Evolutionary conservation across 2,888 invertebrate genomes (phyloP), one percentile per base, ranked within the genome.

Genomic region (Metallyticus violacea): DNA sequence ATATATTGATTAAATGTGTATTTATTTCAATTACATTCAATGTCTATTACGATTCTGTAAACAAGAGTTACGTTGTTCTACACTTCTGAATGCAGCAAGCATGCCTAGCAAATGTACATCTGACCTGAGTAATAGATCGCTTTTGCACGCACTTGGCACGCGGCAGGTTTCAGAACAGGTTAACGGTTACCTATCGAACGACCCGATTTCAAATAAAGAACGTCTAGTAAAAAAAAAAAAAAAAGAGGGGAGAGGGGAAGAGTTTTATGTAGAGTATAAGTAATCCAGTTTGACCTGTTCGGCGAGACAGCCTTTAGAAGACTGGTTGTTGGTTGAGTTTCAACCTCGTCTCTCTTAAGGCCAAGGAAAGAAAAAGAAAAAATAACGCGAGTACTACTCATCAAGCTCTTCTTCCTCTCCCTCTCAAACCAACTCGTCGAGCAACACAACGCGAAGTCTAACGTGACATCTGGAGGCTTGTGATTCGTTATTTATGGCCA

Each of bases 151-250:
- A 78, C 3, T 7, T 3, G 26, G 4, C 78, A 26, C 25, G 30
- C 40, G 7, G 28, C 80, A 80, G 80, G 80, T 80, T 80, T 81
- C 9, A 40, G 30, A 81, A 40, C 81, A 81, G 81, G 40, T 40
- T 81, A 81, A 81, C 81, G 81, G 81, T 81, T 81, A 81, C 28
- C 26, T 81, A 81, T 40, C n/a, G 25, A 81, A 25, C 81, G 30
- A 81, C 81, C 40, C 26, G 81, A 81, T 40, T 81, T 81, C n/a
- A 81, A 81, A 81, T 80, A 80, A 80, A 80, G 27, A 80, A 80
- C 80, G 7, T 80, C 27, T 27, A 15, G 22, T 26, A 29, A 26
- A 81, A 81, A 81, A 81, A n/a, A 80, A 26, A 29, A 22, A 6
- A 29, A 29, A 62, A 62, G n/a, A n/a, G n/a, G n/a, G n/a, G n/a